These are phyloP conservation scores for Scaptodrosophila latifasciaeformis DNA, from an alignment of 2,888 invertebrate species.

Conservation along the genomic window DNA sequence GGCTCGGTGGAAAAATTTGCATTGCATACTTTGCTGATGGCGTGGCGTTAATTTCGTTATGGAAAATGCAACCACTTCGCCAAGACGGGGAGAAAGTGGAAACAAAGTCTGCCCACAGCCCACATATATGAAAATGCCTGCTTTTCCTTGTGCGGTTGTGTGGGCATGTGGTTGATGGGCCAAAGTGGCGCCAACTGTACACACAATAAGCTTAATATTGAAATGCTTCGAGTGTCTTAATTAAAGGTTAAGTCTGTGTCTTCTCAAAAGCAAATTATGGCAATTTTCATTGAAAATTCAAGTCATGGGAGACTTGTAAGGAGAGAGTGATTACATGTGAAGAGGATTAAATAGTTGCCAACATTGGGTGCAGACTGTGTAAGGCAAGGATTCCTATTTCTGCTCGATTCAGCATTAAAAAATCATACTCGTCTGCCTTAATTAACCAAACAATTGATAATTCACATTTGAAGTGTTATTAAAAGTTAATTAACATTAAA, in stretches of 20 bases:
- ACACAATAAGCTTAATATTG: slow-evolving; percentile 54
- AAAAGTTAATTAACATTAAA: no score
- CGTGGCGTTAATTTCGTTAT: slow-evolving; percentile 62
- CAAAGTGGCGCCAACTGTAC: slow-evolving; percentile 44
- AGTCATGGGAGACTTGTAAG: slow-evolving; percentile 28
- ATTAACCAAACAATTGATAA: no score
- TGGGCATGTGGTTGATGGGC: slow-evolving; percentile 21
- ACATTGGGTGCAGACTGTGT: no score
- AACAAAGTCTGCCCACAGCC: neutral
- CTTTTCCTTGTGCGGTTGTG: slow-evolving; percentile 3
- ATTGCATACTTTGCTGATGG: slow-evolving; percentile 57
- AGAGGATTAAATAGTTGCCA: no score
- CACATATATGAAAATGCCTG: slow-evolving; percentile 3
- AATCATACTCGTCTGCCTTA: no score
- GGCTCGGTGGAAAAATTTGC: slow-evolving; percentile 57
- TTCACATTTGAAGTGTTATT: no score
- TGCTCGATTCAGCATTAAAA: no score
- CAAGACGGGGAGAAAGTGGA: slow-evolving; percentile 5
- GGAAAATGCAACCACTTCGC: slow-evolving; percentile 55
- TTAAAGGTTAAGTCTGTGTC: slow-evolving; percentile 61
- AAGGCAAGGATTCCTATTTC: no score
- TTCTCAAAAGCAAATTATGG: slow-evolving; percentile 55
- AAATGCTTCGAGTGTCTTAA: slow-evolving; percentile 63
- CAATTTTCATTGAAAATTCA: slow-evolving; percentile 59
- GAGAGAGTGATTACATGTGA: no score